These are phyloP conservation scores for Lasioglossum marginatum DNA, from an alignment of 2,888 invertebrate species.

Conservation along the genomic window DNA sequence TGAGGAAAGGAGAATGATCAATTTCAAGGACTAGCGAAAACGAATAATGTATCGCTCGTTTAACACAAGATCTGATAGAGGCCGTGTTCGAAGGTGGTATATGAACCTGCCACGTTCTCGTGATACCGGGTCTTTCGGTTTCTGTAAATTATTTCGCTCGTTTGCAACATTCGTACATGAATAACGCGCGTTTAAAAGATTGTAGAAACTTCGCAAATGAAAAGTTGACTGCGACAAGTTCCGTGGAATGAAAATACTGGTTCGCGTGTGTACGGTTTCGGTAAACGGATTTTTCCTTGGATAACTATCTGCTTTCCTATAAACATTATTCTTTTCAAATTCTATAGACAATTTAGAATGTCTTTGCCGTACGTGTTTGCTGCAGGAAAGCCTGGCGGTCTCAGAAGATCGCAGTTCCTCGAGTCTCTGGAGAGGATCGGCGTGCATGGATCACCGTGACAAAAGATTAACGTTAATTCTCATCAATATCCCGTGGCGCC, in stretches of 20 bases:
- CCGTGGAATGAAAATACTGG: background rate
- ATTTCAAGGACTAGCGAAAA: constrained; percentile 55
- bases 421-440: background rate
- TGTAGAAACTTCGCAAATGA: constrained; percentile 5
- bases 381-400: background rate
- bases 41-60: constrained; percentile 60
- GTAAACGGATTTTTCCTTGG: background rate
- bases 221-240: constrained; percentile 2
- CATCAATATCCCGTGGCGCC: background rate
- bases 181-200: background rate
- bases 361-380: background rate
- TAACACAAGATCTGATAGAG: constrained; percentile 63
- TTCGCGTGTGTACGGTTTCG: background rate
- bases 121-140: constrained; percentile 54
- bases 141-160: constrained; percentile 48
- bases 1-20: constrained; percentile 55
- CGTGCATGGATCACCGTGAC: constrained; percentile 12
- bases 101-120: constrained; percentile 64
- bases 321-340: background rate
- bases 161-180: constrained; percentile 14
- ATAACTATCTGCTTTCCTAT: background rate
- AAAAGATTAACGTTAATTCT: constrained; percentile 19
- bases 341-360: background rate
- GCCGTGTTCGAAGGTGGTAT: constrained; percentile 60
- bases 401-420: background rate